Evolutionary conservation across 2,888 invertebrate genomes (phyloP), one percentile per base, ranked within the genome.

Genomic region (Coremacera marginata): DNA sequence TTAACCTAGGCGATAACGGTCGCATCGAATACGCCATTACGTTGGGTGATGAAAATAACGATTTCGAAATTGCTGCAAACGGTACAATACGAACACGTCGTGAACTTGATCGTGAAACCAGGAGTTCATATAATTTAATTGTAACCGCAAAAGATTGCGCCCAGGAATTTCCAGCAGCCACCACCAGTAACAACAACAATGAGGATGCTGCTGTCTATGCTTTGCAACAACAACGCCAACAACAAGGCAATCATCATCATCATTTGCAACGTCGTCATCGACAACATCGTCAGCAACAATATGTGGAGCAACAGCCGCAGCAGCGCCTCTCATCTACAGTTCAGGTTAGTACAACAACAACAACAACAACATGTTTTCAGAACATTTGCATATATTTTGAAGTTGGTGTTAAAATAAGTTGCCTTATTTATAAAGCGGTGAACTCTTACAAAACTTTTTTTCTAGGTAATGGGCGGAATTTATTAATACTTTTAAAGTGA

Each of bases 91-190:
- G 92, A 87, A 96, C 96, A 5, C 92, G 91, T 77, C 93, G 92
- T 81, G 86, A 89, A 62, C 91, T 98, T 84, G 98, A 98, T 89
- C 92, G 98, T 80, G 98, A 98, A 90, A 92, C 92, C 57, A 92
- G 93, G 81, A 92, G 94, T 16, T 91, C 93, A 34, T 98, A 98
- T 91, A 95, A 94, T 88, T 91, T 98, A 84, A 93, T 95, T 57
- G 93, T 98, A 65, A 94, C 94, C 72, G 98, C 97, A 49, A 94
- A 92, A 74, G 98, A 98, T 90, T 93, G 94, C 88, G 96, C 97
- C 11, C 90, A 91, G 82, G 91, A 92, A 80, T 93, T 94, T 79
- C 81, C 81, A 79, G 80, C 78, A 76, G 57, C 73, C 52, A 62
- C 37, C 31, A 70, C 51, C 51, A 9, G 72, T 31, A 14, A 25